Evolutionary conservation across 2,797 vertebrate genomes (phyloP).

Genomic region (Toxotes lorentzi): DNA sequence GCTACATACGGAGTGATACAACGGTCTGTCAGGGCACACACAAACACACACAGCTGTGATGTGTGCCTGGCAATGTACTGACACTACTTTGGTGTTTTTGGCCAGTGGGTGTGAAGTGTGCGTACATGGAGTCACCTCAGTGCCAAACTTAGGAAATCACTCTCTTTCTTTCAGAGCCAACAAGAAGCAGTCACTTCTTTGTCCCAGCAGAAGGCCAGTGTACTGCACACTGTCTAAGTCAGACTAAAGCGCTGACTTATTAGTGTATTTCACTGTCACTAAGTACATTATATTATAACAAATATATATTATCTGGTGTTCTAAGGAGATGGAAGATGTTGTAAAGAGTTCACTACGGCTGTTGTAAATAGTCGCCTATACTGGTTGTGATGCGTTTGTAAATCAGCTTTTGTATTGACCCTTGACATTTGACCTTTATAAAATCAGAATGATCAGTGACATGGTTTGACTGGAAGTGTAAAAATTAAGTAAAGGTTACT

Average conservation of each 20-base stretch:
- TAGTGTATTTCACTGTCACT: not conserved
- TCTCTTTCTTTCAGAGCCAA: not conserved
- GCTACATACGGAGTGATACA: not conserved
- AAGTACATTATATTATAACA: no score
- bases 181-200: not conserved
- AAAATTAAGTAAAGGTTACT: not conserved
- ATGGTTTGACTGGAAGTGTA: not conserved
- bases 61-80: constrained; percentile 38
- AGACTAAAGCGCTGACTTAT: not conserved
- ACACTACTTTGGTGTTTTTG: constrained; percentile 34
- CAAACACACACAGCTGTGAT: constrained; percentile 36
- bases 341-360: no score
- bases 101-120: constrained; percentile 56
- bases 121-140: constrained; percentile 9
- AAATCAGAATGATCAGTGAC: not conserved
- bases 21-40: not conserved
- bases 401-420: not conserved
- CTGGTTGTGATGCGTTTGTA: not conserved
- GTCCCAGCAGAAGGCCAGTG: not conserved
- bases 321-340: not conserved
- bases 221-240: not conserved
- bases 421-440: not conserved
- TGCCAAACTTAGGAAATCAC: constrained; percentile 15
- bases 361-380: no score
- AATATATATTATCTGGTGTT: no score